Base-by-base conservation (phyloP, 2,888 invertebrate genomes). In the Entomobrya multifasciata region DNA sequence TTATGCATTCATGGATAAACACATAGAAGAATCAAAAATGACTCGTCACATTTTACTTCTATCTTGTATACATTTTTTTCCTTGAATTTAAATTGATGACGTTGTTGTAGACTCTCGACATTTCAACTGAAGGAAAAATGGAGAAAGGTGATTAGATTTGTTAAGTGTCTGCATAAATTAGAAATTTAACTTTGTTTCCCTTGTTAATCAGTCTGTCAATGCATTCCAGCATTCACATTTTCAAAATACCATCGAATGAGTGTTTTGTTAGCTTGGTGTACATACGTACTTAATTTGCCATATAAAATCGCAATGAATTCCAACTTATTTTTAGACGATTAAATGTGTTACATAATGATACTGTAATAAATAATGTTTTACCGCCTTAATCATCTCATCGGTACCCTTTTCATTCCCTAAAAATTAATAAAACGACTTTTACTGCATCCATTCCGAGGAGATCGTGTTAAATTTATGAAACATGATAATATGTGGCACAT, bases 311-410 rank as follows among this genome's bases (percentile, higher is more conserved):
- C 8, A 36, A 36, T 4, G 36, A 36, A 36, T 36, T 36, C 36
- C 36, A 36, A 8, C 8, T 36, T 36, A 36, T 36, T 36, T 36
- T 36, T 36, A 36, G 36, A 4, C 8, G 36, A 8, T 36, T 36
- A 36, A 36, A 36, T n/a, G n/a, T n/a, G n/a, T n/a, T n/a, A 36
- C 8, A 36, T 36, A 8, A 36, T 36, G 36, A 36, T 36, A 36
- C 4, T 36, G 8, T 6, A 36, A 36, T 36, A 36, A 36, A 36
- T 36, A 6, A 36, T 6, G 5, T 36, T 36, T 36, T 67, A 49
- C 49, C 72, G 72, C 60, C 79, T 49, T 8, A 36, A 36, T 36
- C 65, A 65, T 79, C 79, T 36, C 65, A 65, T 79, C 79, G 79
- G 79, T 65, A 49, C 52, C 62, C 44, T 62, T 79, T 36, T 41